A percentile compares a stretch with the other conserved stretches of the same genome.
These are phyloP conservation scores for Hephaestus fuliginosus DNA, from an alignment of 2,797 vertebrate genomes.

Conservation along the genomic window DNA sequence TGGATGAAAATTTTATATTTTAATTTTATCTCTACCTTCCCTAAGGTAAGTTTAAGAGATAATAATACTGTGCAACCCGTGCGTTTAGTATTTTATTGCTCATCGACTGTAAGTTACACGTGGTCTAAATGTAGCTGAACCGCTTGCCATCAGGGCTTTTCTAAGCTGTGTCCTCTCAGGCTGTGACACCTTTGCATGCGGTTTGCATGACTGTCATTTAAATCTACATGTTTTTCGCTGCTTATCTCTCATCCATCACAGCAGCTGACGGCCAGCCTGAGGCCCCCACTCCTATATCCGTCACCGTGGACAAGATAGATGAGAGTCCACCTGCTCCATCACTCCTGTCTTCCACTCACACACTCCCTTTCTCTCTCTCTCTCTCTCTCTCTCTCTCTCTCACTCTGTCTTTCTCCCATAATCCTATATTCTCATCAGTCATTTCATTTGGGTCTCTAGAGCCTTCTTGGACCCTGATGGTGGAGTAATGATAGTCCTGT, in stretches of 20 bases:
- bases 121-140: neutral
- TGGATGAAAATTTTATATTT: neutral
- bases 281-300: constrained; percentile 47
- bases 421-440: constrained; percentile 58
- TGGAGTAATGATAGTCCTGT: constrained; percentile 56
- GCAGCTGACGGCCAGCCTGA: constrained; percentile 29
- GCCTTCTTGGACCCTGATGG: constrained; percentile 36
- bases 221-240: constrained; percentile 64
- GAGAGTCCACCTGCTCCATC: constrained; percentile 63
- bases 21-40: neutral
- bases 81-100: neutral
- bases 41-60: no score
- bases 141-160: neutral
- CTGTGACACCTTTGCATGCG: neutral
- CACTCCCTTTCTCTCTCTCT: neutral
- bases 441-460: constrained; percentile 42
- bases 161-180: constrained; percentile 4
- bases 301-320: constrained; percentile 63
- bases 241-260: constrained; percentile 64
- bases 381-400: neutral
- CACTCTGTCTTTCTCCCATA: constrained; percentile 32
- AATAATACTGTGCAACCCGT: neutral
- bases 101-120: neutral
- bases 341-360: constrained; percentile 30
- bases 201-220: constrained; percentile 38